These are phyloP conservation scores for Xanthia togata DNA, from an alignment of 2,888 invertebrate genomes.

Conservation along the genomic window DNA sequence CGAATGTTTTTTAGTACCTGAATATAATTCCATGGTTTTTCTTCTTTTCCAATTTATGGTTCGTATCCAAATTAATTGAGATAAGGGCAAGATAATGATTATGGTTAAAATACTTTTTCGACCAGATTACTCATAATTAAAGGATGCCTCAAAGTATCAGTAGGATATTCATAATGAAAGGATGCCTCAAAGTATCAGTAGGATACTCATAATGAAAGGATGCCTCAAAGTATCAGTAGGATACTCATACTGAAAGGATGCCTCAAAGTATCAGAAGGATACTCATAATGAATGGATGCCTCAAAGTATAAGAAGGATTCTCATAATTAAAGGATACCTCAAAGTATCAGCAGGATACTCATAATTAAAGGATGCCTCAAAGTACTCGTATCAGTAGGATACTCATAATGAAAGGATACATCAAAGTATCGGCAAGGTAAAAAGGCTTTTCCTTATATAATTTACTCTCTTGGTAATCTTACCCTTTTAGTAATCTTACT, in stretches of 20 bases:
- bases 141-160: too few relatives aligned
- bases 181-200: slow-evolving; percentile 1
- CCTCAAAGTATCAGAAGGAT: too few relatives aligned
- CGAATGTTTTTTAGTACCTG: too few relatives aligned
- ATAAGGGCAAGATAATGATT: background rate
- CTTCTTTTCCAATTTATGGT: background rate
- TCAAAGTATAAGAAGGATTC: too few relatives aligned
- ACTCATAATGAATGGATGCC: background rate
- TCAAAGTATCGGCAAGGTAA: background rate
- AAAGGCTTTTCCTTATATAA: background rate
- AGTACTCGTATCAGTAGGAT: too few relatives aligned
- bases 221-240: too few relatives aligned
- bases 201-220: background rate
- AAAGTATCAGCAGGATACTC: too few relatives aligned
- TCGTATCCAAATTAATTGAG: background rate
- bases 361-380: background rate
- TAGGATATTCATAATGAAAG: too few relatives aligned
- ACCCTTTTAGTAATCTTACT: background rate
- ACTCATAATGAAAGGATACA: too few relatives aligned
- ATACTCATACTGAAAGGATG: too few relatives aligned
- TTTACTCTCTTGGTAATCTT: background rate
- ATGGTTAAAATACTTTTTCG: background rate
- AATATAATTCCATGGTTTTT: background rate
- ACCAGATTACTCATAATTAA: background rate
- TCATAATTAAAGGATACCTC: too few relatives aligned